Evolutionary conservation across 1,140 invertebrate species (phyloP).

Genomic region (Drosophila parvula): DNA sequence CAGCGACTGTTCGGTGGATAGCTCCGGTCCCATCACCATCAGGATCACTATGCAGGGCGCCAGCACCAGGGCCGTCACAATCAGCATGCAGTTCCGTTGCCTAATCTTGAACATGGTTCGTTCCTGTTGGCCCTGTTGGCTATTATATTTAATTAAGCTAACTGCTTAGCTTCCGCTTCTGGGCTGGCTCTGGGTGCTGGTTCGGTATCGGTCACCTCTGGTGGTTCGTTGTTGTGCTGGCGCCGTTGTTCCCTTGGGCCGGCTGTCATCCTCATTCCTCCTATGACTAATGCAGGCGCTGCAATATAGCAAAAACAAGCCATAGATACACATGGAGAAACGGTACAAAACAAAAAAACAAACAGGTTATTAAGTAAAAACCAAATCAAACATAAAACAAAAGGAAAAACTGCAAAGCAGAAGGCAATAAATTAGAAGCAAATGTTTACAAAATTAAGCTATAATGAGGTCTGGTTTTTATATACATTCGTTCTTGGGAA

Average conservation of each 20-base stretch:
- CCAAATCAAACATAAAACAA: too few species aligned
- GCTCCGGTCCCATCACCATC: conserved; percentile 83
- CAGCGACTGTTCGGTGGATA: conserved; percentile 88
- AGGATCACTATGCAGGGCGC: conserved; percentile 85
- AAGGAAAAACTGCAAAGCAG: background rate
- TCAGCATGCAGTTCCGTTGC: conserved; percentile 85
- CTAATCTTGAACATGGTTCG: conserved; percentile 75
- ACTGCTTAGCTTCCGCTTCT: conserved; percentile 33
- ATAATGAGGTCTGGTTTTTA: background rate
- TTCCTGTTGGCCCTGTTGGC: conserved; percentile 2
- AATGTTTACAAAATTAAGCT: background rate
- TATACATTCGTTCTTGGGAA: background rate
- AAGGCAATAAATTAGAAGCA: too few species aligned
- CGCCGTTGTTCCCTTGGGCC: conserved; percentile 42
- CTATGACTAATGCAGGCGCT: conserved; percentile 57
- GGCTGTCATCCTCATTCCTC: conserved; percentile 42
- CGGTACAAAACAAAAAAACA: background rate
- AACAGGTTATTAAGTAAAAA: background rate
- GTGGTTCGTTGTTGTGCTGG: conserved; percentile 29
- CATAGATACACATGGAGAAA: conserved; percentile 13
- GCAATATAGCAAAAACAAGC: conserved; percentile 35
- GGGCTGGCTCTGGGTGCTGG: conserved; percentile 8
- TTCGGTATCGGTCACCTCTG: conserved; percentile 11
- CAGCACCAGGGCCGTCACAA: conserved; percentile 85
- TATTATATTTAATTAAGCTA: conserved; percentile 37